Evolutionary conservation across 30 jellyfish, hydroid and myxozoan genomes (phyloP).

Genomic region (Catostylus mosaicus): DNA sequence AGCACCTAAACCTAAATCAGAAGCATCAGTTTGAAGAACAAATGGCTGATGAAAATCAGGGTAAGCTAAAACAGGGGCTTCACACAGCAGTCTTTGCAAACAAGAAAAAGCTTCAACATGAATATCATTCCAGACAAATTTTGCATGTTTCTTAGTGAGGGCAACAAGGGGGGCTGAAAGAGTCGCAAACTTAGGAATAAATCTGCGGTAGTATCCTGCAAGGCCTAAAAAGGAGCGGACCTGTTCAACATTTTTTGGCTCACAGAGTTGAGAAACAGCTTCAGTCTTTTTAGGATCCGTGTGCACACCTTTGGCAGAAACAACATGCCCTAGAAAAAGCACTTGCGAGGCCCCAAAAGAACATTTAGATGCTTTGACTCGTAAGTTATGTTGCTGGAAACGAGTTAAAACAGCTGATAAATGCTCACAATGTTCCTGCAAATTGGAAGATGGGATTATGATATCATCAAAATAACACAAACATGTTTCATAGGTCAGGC

Average conservation of each 20-base stretch:
- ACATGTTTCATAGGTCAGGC: constrained; percentile 29
- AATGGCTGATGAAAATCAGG: constrained; percentile 40
- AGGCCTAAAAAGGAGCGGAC: constrained; percentile 43
- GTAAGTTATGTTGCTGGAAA: constrained; percentile 34
- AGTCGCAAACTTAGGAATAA: constrained; percentile 54
- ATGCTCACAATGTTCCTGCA: constrained; percentile 23
- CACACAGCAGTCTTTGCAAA: constrained; percentile 11
- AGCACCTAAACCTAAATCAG: constrained; percentile 40
- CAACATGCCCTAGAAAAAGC: constrained; percentile 17
- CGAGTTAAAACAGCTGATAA: constrained; percentile 11
- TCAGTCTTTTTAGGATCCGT: constrained; percentile 38
- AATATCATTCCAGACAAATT: constrained; percentile 19
- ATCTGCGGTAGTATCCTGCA: constrained; percentile 46
- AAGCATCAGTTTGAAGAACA: constrained; percentile 54
- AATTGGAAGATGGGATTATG: constrained; percentile 19
- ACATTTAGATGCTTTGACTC: constrained; percentile 45
- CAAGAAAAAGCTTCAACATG: constrained; percentile 28
- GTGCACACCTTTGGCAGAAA: constrained; percentile 37
- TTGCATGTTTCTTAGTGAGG: constrained; percentile 15
- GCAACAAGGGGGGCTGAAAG: constrained; percentile 52
- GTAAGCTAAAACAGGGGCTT: constrained; percentile 54
- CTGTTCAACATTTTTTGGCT: constrained; percentile 29
- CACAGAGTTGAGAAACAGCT: constrained; percentile 25
- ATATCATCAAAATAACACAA: constrained; percentile 37
- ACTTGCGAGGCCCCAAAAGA: constrained; percentile 46